Evolutionary conservation across 2,888 invertebrate species (phyloP).

Genomic region (Enchytraeus crypticus): DNA sequence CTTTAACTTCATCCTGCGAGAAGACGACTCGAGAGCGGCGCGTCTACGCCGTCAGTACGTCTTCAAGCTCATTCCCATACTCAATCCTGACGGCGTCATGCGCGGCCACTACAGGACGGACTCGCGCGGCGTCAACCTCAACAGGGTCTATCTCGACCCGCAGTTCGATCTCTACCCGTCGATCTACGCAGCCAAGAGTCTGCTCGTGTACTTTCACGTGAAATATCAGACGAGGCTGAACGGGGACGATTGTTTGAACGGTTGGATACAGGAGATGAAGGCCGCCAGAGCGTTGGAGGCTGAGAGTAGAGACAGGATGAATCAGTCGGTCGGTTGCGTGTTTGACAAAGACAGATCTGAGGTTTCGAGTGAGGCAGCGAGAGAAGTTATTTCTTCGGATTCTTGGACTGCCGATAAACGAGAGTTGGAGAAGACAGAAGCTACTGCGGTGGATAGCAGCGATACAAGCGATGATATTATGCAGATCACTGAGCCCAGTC

Average conservation of each 20-base stretch:
- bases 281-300: neutral
- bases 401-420: neutral
- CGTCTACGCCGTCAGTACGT: conserved; percentile 62
- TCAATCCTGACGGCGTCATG: conserved; percentile 84
- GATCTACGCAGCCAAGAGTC: conserved; percentile 71
- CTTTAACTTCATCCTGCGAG: conserved; percentile 63
- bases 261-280: neutral
- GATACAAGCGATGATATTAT: neutral
- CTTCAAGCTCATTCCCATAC: conserved; percentile 79
- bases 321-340: neutral
- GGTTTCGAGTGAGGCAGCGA: too few relatives aligned
- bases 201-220: conserved; percentile 52
- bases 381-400: too few relatives aligned
- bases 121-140: conserved; percentile 75
- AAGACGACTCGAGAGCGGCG: conserved; percentile 67
- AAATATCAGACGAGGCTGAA: conserved; percentile 19
- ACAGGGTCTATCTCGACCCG: conserved; percentile 75
- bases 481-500: neutral
- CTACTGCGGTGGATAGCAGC: neutral
- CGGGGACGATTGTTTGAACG: neutral
- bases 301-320: neutral
- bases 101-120: conserved; percentile 68
- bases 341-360: neutral
- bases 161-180: conserved; percentile 67
- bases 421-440: neutral